Evolutionary conservation across 2,797 vertebrate genomes (phyloP), one percentile per base, ranked within the genome.

Genomic region (Acanthiza pusilla): DNA sequence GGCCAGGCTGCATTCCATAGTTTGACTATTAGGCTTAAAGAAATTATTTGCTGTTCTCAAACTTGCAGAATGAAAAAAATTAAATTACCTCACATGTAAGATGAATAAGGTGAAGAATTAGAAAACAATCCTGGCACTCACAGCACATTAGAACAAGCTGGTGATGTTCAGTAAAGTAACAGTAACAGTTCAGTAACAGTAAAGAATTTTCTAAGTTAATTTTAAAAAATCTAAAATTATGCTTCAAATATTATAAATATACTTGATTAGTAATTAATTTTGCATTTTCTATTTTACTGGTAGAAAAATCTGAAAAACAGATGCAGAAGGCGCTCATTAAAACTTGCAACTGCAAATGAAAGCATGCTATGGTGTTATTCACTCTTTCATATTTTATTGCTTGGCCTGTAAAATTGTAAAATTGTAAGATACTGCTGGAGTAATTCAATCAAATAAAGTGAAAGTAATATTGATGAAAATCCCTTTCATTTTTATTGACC

Each of bases 401-500:
- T 90, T 25, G 25, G 17, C n/a, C 53, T 80, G 50, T 85, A 92
- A 92, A 76, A 30, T 34, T 94, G 36, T 95, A 94, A 96, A 97
- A 96, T 78, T 78, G 10, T 83, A 92, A 95, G 34, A n/a, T 93
- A 63, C 26, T 81, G 17, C 38, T 94, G 62, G 92, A 96, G 34
- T 94, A 93, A 96, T 95, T 97, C 77, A 93, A 77, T 89, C 72
- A 97, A 93, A 96, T 91, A 97, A 96, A 97, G 36, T 95, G 83
- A 91, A 97, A 95, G 60, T 82, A 96, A 93, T 97, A 96, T 91
- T 87, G 89, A 95, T 96, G 53, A 97, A 97, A 96, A 95, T 26
- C 4, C 2, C 25, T 95, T 96, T 96, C 51, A 82, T 91, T 97
- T 97, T 96, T 96, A 96, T 82, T 93, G 71, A 91, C 67, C 62